Conservation (phyloP, 2,797 vertebrate species). For the Aselliscus stoliczkanus region DNA sequence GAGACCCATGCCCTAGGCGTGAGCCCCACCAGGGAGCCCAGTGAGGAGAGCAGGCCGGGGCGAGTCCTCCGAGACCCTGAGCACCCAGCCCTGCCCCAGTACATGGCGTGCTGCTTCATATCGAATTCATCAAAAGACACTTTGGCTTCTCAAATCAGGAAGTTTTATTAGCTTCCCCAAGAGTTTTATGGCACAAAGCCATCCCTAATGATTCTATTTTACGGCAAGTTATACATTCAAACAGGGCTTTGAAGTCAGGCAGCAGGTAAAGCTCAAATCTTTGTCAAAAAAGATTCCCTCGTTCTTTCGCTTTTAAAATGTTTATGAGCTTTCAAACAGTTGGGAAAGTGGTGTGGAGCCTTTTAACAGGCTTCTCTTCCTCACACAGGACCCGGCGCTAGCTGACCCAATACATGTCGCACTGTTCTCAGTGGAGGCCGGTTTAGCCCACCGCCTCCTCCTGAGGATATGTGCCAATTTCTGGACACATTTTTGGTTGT, state of each 20-base stretch:
- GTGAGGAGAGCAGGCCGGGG: neutral
- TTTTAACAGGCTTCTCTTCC: neutral
- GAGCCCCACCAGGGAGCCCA: neutral
- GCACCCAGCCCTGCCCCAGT: neutral
- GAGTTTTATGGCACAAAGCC: constrained; percentile 51
- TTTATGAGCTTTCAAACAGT: constrained; percentile 7
- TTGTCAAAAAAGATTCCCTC: neutral
- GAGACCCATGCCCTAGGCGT: neutral
- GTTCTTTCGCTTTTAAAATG: constrained; percentile 34
- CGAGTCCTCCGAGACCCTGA: accelerated
- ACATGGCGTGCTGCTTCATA: neutral
- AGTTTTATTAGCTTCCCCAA: constrained; percentile 53
- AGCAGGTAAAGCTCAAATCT: constrained; percentile 28
- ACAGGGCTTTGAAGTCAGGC: constrained; percentile 52
- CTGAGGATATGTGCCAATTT: neutral
- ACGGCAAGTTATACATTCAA: constrained; percentile 50
- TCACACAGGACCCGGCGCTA: accelerated
- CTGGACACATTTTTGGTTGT: neutral
- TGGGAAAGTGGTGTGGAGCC: neutral
- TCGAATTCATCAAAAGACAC: constrained; percentile 55
- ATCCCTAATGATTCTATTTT: constrained; percentile 46
- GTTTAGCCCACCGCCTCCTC: neutral
- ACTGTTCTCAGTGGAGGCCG: neutral
- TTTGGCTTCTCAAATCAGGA: constrained; percentile 31
- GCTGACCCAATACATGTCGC: accelerated